Base-by-base conservation (phyloP, 2,113 vertebrate species). In the Pandion haliaetus region DNA sequence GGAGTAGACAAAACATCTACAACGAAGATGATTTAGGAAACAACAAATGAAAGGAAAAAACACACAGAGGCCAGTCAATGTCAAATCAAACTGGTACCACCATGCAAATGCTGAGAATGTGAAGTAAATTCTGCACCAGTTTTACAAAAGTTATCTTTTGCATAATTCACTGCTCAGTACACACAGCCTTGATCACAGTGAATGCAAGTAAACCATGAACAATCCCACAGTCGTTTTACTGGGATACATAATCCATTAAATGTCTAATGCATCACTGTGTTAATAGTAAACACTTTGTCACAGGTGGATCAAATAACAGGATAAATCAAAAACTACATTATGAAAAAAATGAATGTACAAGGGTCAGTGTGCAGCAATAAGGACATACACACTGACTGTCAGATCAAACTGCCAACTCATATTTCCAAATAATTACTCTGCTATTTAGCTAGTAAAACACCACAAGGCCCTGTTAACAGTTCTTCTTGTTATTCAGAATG, bases 301-400 rank as follows among this genome's bases (percentile, higher is more conserved):
- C 3, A 23, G 29, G 9, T 15, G 20, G 55, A 50, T 25, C 21
- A 78, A 81, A 74, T 36, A 18, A 45, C 19, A n/a, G 20, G 32
- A 58, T 11, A 83, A 81, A 61, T 61, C 6, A 88, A 72, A 77
- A 69, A 29, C 17, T 36, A 31, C 38, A 25, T 29, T n/a, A 62
- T 26, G 14, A 45, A 58, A 61, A 52, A 45, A 71, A 14, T 4
- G 7, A 29, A 40, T 9, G 13, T 19, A 15, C 14, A 42, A 5
- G 2, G 17, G 5, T 36, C 1, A 0, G 18, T 17, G 36, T 19
- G 24, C 31, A 73, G 67, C 50, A 40, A 2, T 4, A 57, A 54
- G 45, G 47, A 29, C 17, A 25, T 25, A 69, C 3, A 10, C 17
- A 17, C 1, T 36, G 52, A 21, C 4, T 18, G 32, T 12, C 65